Conservation (phyloP, 2,888 invertebrate species). For the Ypsolopha sequella region DNA sequence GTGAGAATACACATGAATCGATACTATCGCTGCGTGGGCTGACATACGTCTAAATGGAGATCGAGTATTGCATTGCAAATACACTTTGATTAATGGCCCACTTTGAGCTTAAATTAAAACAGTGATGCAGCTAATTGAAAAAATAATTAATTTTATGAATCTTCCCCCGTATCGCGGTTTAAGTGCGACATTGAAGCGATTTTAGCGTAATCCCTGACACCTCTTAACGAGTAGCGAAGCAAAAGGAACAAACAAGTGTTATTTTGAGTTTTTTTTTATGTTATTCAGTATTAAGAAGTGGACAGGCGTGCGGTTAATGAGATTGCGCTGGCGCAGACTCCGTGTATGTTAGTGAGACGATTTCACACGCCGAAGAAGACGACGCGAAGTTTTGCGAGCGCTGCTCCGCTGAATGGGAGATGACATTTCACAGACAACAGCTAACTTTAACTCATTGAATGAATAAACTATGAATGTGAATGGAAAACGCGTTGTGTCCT, state of each 20-base stretch:
- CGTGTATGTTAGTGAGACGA: slow-evolving; percentile 30
- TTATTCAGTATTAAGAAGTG: slow-evolving; percentile 24
- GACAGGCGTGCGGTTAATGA: slow-evolving; percentile 34
- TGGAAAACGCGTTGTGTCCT: too few relatives aligned
- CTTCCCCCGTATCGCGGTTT: not conserved
- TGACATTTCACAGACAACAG: not conserved
- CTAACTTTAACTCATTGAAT: too few relatives aligned
- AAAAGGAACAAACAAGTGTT: slow-evolving; percentile 40
- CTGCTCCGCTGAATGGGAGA: not conserved
- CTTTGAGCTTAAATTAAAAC: slow-evolving; percentile 2
- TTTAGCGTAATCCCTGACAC: slow-evolving; percentile 11
- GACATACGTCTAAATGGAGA: not conserved
- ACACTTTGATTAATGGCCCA: not conserved
- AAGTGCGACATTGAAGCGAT: slow-evolving; percentile 5
- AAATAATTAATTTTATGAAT: slow-evolving; percentile 1
- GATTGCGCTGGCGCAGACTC: slow-evolving; percentile 46
- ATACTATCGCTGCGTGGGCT: not conserved
- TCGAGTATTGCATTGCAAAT: not conserved
- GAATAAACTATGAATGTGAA: too few relatives aligned
- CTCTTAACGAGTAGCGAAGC: slow-evolving; percentile 25
- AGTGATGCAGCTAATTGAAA: slow-evolving; percentile 2
- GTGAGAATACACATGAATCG: not conserved
- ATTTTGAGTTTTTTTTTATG: slow-evolving; percentile 10
- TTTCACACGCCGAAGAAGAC: slow-evolving; percentile 6
- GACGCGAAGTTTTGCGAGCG: not conserved